Base-by-base conservation (phyloP, 2,113 vertebrate species). In the Epinephelus fuscoguttatus region DNA sequence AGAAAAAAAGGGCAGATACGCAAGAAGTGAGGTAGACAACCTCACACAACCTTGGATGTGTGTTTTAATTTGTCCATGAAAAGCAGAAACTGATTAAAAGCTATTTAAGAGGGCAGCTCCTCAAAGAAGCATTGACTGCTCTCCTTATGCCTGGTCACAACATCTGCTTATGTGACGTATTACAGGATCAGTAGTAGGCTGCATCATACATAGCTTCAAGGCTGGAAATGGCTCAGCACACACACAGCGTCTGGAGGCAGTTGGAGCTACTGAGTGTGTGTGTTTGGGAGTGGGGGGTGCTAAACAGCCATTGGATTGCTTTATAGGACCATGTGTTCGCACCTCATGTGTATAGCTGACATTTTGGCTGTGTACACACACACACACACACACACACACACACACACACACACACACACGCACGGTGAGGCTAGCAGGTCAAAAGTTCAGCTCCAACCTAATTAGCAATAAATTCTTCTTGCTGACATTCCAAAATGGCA, bases 401-500 rank as follows among this genome's bases (percentile, higher is more conserved):
- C 63, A 23, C 63, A 40, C 62, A 59, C 60, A 72, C 40, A 47
- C 63, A 23, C 63, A 66, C 40, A 66, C 33, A 37, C 62, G 64
- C 69, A 75, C 23, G 56, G 15, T 18, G 25, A 81, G 40, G 61
- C 68, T 21, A 68, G 21, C 53, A 73, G 90, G 84, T 91, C 81
- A 80, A 69, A 76, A 82, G 90, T 89, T 85, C 75, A 87, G 33
- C 81, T 76, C 60, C 19, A 74, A 77, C 50, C 63, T 89, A 88
- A 94, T 92, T 91, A 91, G 84, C 70, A 86, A 87, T 89, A 91
- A 78, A 91, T 87, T 86, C 30, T 70, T 81, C 81, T 78, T 56
- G 89, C 55, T 83, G 85, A 90, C 87, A 90, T 82, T 90, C 81
- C 68, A 77, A 89, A 91, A 93, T 84, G 75, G 78, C 88, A 89